Evolutionary conservation across 2,888 invertebrate genomes (phyloP).

Genomic region (Aspidiotus rigidus): DNA sequence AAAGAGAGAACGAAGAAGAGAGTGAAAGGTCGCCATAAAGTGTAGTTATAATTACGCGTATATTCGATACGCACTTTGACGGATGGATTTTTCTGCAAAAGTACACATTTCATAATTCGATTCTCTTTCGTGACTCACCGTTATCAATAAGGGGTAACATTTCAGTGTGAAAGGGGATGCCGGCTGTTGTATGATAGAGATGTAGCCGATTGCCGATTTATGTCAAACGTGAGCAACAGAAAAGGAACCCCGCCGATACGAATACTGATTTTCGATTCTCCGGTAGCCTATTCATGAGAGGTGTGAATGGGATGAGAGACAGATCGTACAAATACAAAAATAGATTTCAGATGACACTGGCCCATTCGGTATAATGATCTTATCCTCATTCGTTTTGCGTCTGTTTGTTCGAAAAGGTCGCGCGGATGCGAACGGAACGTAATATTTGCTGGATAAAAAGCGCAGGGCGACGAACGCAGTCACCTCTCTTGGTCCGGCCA

Average conservation of each 20-base stretch:
- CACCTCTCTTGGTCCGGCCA: too few species aligned
- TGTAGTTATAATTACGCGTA: too few species aligned
- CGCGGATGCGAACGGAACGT: too few species aligned
- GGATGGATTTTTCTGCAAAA: too few species aligned
- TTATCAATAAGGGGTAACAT: background rate
- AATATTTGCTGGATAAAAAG: too few species aligned
- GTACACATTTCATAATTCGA: too few species aligned
- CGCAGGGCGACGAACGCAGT: too few species aligned
- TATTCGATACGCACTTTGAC: too few species aligned
- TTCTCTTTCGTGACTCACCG: too few species aligned
- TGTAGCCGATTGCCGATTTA: slow-evolving; percentile 31
- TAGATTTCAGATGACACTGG: slow-evolving; percentile 19
- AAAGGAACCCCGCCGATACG: slow-evolving; percentile 16
- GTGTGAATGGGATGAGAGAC: slow-evolving; percentile 19
- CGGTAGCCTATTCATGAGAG: slow-evolving; percentile 13
- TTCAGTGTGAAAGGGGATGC: slow-evolving; percentile 16
- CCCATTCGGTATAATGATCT: slow-evolving; percentile 15
- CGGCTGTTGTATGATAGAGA: slow-evolving; percentile 30
- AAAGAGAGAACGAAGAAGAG: too few species aligned
- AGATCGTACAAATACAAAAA: slow-evolving; percentile 14
- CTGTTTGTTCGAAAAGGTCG: too few species aligned
- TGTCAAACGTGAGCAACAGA: slow-evolving; percentile 21
- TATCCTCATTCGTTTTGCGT: slow-evolving; percentile 8
- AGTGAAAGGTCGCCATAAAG: too few species aligned
- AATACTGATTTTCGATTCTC: slow-evolving; percentile 18